These are phyloP conservation scores for Bombylius major DNA, from an alignment of 2,888 invertebrate species.

Conservation along the genomic window DNA sequence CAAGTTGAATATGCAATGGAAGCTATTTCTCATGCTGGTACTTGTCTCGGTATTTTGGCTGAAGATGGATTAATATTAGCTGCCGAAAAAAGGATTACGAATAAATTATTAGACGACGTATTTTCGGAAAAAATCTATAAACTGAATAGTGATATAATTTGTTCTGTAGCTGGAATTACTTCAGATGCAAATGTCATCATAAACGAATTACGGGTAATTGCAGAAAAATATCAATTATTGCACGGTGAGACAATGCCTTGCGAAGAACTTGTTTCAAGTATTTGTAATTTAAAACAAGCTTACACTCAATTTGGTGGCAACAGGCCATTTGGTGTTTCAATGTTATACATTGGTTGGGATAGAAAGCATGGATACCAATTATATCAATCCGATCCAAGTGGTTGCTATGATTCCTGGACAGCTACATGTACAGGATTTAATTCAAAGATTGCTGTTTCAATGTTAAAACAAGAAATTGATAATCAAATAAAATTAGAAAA, in stretches of 20 bases:
- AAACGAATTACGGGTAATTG: slow-evolving; percentile 85
- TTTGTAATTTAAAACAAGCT: slow-evolving; percentile 98
- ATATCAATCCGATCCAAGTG: slow-evolving; percentile 98
- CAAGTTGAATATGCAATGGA: slow-evolving; percentile 99
- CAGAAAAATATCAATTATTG: slow-evolving; percentile 84
- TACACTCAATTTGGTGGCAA: slow-evolving; percentile 99
- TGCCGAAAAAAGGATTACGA: slow-evolving; percentile 92
- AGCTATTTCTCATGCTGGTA: slow-evolving; percentile 98
- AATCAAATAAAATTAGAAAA: slow-evolving; percentile 79
- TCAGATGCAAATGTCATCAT: slow-evolving; percentile 98
- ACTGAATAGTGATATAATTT: slow-evolving; percentile 93
- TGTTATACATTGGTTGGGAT: slow-evolving; percentile 99
- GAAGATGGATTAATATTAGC: slow-evolving; percentile 93
- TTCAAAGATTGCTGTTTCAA: slow-evolving; percentile 92
- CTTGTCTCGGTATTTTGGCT: slow-evolving; percentile 88
- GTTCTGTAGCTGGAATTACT: slow-evolving; percentile 98
- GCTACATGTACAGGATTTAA: slow-evolving; percentile 99
- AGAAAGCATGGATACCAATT: slow-evolving; percentile 98
- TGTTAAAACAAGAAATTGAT: slow-evolving; percentile 96
- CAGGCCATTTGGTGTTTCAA: slow-evolving; percentile 96
- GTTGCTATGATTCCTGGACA: slow-evolving; percentile 99
- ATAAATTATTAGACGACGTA: slow-evolving; percentile 94
- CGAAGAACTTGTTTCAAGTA: slow-evolving; percentile 92
- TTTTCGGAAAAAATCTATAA: slow-evolving; percentile 98
- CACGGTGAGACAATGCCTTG: slow-evolving; percentile 97